These are phyloP conservation scores for Rhincodon typus DNA, from an alignment of 2,797 vertebrate genomes.

Conservation along the genomic window DNA sequence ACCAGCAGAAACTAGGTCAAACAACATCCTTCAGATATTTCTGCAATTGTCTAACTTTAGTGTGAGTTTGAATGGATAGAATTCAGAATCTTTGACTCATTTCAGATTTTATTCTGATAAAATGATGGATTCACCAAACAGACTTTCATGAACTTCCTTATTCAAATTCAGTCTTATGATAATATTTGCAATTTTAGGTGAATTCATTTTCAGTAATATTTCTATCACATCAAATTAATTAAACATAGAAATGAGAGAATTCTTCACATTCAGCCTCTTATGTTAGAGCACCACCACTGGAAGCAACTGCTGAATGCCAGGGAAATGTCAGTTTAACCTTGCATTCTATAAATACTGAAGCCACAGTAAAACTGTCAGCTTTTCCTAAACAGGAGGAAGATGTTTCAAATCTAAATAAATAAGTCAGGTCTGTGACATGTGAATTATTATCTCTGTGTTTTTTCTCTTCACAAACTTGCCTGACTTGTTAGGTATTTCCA, in stretches of 20 bases:
- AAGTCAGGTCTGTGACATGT: not conserved
- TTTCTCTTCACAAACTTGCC: not conserved
- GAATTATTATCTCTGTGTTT: not conserved
- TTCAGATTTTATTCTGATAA: not conserved
- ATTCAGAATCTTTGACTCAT: not conserved
- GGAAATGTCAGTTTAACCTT: not conserved
- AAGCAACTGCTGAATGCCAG: not conserved
- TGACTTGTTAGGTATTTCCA: not conserved
- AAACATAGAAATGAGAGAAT: not conserved
- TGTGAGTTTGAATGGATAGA: not conserved
- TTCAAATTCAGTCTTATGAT: not conserved
- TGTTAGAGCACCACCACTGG: slow-evolving; percentile 9
- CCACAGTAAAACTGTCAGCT: not conserved
- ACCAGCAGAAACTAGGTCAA: not conserved
- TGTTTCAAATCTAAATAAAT: not conserved
- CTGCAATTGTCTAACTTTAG: not conserved
- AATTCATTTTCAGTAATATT: not conserved
- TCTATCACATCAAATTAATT: not conserved
- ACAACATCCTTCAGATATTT: not conserved
- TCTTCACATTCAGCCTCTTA: not conserved
- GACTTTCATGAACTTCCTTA: not conserved
- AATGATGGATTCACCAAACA: not conserved
- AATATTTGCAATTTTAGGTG: not conserved
- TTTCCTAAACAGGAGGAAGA: not conserved
- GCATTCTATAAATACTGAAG: not conserved